Conservation (phyloP, 1,140 invertebrate species). For the Drosophila parabipectinata region DNA sequence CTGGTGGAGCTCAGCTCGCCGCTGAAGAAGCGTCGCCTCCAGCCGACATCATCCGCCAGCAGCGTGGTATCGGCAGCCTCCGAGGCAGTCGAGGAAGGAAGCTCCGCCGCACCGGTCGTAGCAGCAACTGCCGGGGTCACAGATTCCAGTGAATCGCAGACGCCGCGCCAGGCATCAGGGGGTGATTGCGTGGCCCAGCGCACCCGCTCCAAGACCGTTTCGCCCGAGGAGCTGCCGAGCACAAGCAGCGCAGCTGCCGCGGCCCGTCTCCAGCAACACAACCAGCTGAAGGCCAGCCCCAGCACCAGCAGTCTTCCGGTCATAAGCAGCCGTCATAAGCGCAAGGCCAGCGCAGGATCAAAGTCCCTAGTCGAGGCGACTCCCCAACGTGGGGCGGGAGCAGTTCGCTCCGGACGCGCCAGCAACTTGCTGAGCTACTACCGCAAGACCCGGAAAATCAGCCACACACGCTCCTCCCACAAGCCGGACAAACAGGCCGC, state of each 20-base stretch:
- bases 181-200: conserved; percentile 80
- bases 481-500: conserved; percentile 35
- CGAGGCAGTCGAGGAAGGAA: conserved; percentile 7
- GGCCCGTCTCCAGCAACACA: conserved; percentile 29
- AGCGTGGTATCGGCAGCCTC: conserved; percentile 10
- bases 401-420: conserved; percentile 38
- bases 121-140: neutral
- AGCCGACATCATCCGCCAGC: conserved; percentile 13
- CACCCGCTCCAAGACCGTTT: conserved; percentile 79
- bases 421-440: conserved; percentile 80
- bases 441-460: conserved; percentile 79
- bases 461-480: conserved; percentile 57
- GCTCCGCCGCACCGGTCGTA: neutral
- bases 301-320: conserved; percentile 16
- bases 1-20: conserved; percentile 62
- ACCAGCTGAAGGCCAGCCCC: conserved; percentile 8
- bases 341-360: conserved; percentile 25
- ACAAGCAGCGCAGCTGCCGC: conserved; percentile 58
- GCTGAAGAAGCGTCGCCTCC: conserved; percentile 73
- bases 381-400: conserved; percentile 47
- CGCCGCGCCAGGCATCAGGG: conserved; percentile 38
- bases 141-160: neutral
- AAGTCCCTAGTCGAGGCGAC: conserved; percentile 14
- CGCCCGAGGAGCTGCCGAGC: conserved; percentile 69
- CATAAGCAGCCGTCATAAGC: conserved; percentile 8